These are phyloP conservation scores for Oegoconia quadripuncta DNA, from an alignment of 2,888 invertebrate genomes.

Conservation along the genomic window DNA sequence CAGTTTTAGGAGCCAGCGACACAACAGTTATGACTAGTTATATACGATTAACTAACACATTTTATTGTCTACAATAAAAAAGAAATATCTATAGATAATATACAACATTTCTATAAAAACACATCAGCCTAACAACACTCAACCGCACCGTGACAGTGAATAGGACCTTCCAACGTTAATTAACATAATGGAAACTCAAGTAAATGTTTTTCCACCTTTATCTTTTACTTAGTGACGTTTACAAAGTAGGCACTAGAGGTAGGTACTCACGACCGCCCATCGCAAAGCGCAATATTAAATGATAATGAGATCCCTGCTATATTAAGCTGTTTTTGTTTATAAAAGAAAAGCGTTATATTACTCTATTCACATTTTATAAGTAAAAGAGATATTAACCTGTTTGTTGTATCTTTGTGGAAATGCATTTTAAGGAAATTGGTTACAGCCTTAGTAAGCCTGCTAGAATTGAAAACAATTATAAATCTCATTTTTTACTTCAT, in stretches of 20 bases:
- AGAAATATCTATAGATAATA: too few species aligned
- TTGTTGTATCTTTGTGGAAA: too few species aligned
- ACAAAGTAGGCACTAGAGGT: constrained; percentile 33
- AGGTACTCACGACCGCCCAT: constrained; percentile 1
- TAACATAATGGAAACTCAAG: constrained; percentile 46
- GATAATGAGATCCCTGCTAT: constrained; percentile 11
- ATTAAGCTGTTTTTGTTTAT: constrained; percentile 11
- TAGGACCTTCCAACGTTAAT: constrained; percentile 29
- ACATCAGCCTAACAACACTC: background rate
- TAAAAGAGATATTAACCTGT: too few species aligned
- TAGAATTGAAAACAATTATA: too few species aligned
- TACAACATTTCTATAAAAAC: background rate
- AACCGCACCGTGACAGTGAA: constrained; percentile 13
- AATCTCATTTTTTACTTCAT: too few species aligned
- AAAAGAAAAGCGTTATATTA: constrained; percentile 5
- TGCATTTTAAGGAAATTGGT: too few species aligned
- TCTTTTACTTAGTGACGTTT: constrained; percentile 39
- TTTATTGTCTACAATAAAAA: too few species aligned
- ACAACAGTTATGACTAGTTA: too few species aligned
- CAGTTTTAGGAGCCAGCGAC: too few species aligned
- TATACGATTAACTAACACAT: too few species aligned
- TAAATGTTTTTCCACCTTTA: constrained; percentile 50
- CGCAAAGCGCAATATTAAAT: constrained; percentile 22
- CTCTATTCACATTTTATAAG: too few species aligned
- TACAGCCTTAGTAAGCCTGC: too few species aligned